Evolutionary conservation across 1,140 invertebrate genomes (phyloP), one percentile per base, ranked within the genome.

Genomic region (Medauroidea extradentata): DNA sequence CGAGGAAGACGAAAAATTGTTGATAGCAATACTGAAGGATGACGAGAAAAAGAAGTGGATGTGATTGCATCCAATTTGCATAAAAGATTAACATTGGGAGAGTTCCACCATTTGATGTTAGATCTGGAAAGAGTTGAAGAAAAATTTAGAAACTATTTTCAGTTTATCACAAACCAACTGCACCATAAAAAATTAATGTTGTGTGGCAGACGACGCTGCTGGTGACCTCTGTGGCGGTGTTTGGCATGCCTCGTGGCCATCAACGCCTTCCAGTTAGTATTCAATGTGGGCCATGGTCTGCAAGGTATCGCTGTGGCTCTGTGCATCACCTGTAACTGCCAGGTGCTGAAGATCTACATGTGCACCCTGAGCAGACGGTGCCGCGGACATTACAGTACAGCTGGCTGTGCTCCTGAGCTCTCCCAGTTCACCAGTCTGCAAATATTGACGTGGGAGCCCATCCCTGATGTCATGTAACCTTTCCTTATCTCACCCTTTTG

Each of bases 261-360:
- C 25, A 53, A 54, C 39, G 41, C 46, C 43, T 63, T 72, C 13
- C 77, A 76, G 76, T 71, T 78, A 39, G 68, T 71, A 13, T 81
- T 77, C 67, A 75, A 79, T 63, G 68, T 78, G 14, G 69, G 70
- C 18, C 76, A 78, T 61, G 66, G 68, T 8, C 67, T 79, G 63
- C 79, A 85, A 73, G 84, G 84, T 23, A 77, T 85, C 38, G 73
- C 82, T 24, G 78, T 85, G 9, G 80, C 84, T 2, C 70, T 86
- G 59, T 77, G 82, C 52, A 83, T 85, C 52, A 83, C 83, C 7
- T 85, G 84, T 69, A 85, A 85, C 70, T 85, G 82, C 69, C 77
- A 79, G 67, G 78, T 82, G 27, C 67, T 82, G 34, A 80, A 80
- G 62, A 70, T 81, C 27, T 82, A 82, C 67, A 75, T 79, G 27